These are phyloP conservation scores for Mormyrus proboscirostris DNA, from an alignment of 2,797 vertebrate species.

Conservation along the genomic window DNA sequence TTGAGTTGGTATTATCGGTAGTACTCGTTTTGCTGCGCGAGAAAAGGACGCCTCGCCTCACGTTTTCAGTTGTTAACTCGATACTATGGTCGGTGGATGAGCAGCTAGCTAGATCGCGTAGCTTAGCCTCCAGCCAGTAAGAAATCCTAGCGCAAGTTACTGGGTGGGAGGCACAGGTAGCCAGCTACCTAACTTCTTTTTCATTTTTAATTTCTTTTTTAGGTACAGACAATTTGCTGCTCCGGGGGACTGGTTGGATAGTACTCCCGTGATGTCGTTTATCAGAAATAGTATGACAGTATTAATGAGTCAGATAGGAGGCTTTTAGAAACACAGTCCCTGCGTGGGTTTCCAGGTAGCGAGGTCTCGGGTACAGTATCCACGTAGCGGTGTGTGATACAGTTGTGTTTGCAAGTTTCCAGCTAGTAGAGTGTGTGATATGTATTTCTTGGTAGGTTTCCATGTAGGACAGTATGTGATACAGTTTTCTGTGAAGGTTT, in stretches of 20 bases:
- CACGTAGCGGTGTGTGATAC: background rate
- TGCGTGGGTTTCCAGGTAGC: background rate
- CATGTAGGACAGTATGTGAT: background rate
- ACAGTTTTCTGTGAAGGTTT: background rate
- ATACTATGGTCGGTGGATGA: conserved; percentile 41
- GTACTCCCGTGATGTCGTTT: background rate
- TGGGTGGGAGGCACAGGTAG: conserved; percentile 46
- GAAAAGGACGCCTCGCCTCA: conserved; percentile 50
- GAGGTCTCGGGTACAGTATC: background rate
- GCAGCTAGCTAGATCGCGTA: conserved; percentile 65
- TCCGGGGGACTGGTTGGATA: background rate
- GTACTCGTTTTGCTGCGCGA: conserved; percentile 9
- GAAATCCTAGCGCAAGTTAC: conserved; percentile 68
- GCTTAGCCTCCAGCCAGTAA: conserved; percentile 57
- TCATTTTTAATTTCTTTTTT: background rate
- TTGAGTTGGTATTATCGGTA: conserved; percentile 20
- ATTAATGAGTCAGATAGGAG: background rate
- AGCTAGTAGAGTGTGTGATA: background rate
- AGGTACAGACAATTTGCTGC: background rate
- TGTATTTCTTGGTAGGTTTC: background rate
- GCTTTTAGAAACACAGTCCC: background rate
- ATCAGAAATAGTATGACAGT: background rate
- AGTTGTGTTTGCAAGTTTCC: background rate
- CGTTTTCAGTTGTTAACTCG: conserved; percentile 54
- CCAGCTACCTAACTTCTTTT: background rate